Conservation (phyloP, 2,113 vertebrate species). For the Neolamprologus sp. region DNA sequence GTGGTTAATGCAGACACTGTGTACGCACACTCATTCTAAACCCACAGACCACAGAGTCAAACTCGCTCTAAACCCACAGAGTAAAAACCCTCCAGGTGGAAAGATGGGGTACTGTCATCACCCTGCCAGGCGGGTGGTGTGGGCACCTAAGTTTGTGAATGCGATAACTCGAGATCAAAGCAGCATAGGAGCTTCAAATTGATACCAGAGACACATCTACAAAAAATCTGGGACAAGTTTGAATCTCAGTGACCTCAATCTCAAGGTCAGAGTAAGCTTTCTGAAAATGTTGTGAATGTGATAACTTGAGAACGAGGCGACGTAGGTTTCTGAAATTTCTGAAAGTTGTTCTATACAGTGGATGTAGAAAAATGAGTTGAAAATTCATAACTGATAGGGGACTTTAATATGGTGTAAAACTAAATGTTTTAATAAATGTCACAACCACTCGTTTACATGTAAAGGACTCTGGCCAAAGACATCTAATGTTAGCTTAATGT, state of each 20-base stretch:
- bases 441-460: background rate
- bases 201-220: background rate
- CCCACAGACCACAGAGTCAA: background rate
- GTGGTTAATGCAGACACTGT: background rate
- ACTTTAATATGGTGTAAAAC: background rate
- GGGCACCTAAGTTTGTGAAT: background rate
- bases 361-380: background rate
- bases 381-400: background rate
- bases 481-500: background rate
- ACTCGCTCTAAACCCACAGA: background rate
- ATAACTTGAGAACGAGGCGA: background rate
- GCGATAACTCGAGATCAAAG: background rate
- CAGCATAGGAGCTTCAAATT: background rate
- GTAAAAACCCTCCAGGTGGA: background rate
- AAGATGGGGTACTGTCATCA: background rate
- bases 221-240: background rate
- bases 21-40: background rate
- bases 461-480: background rate
- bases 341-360: background rate
- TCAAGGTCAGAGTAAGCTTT: background rate
- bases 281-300: background rate
- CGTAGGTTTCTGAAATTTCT: rapidly evolving
- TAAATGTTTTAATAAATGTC: background rate
- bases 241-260: background rate
- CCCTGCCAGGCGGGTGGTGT: background rate